phyloP scores from a whole-genome alignment of 1,140 invertebrate species.

The Ips nitidus region DNA sequence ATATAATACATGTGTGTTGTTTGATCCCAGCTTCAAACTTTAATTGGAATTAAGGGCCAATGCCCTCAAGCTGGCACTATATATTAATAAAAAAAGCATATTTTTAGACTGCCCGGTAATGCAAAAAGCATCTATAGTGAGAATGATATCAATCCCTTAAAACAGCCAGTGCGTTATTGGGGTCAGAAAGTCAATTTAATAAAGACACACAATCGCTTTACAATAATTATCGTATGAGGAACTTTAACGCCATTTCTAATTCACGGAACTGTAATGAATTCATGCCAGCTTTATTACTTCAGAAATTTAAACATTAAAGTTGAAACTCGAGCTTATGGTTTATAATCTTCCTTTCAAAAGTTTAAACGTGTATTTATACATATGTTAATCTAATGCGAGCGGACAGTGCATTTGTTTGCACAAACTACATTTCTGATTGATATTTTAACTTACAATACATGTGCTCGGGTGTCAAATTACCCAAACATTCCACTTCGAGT shows the following conservation, averaged over 20 bases:
- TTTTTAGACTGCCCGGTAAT: background rate
- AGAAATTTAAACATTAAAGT: too few species aligned
- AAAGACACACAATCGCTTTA: slow-evolving; percentile 8
- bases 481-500: slow-evolving; percentile 2
- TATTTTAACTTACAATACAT: background rate
- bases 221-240: background rate
- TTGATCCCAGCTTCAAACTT: slow-evolving; percentile 19
- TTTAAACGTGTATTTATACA: background rate
- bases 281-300: too few species aligned
- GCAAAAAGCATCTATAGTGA: background rate
- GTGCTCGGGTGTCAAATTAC: background rate
- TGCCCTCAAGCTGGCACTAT: slow-evolving; percentile 10
- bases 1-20: slow-evolving; percentile 32
- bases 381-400: background rate
- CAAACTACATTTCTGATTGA: too few species aligned
- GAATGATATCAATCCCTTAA: too few species aligned
- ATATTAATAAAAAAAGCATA: slow-evolving; percentile 1
- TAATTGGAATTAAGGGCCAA: slow-evolving; percentile 24
- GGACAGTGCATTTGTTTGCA: background rate
- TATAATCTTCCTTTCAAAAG: too few species aligned
- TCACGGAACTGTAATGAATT: too few species aligned
- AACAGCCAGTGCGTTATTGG: background rate
- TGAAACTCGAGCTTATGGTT: too few species aligned
- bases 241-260: background rate
- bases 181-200: slow-evolving; percentile 21